These are phyloP conservation scores for Otis tarda DNA, from an alignment of 2,113 vertebrate species.

Conservation along the genomic window DNA sequence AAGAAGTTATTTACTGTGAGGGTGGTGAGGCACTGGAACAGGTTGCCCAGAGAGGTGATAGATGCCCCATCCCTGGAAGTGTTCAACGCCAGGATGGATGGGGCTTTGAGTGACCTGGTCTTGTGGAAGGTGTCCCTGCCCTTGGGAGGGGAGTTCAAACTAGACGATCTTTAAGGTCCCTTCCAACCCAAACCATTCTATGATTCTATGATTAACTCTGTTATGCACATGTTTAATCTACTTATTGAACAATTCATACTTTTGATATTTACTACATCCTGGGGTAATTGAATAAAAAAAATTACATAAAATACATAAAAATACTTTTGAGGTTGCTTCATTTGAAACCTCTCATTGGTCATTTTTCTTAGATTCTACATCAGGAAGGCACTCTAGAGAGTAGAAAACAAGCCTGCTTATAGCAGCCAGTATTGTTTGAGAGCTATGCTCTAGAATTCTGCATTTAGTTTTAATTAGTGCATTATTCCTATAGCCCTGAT, in stretches of 20 bases:
- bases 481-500: not conserved
- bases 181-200: too few relatives aligned
- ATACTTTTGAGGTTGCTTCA: not conserved
- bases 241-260: not conserved
- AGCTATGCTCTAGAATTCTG: not conserved
- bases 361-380: not conserved
- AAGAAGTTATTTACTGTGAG: too few relatives aligned
- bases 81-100: too few relatives aligned
- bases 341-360: not conserved
- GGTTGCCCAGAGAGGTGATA: too few relatives aligned
- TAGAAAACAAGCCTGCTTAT: not conserved
- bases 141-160: too few relatives aligned
- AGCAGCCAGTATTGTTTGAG: not conserved
- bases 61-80: too few relatives aligned
- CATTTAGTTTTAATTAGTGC: not conserved
- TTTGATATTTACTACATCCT: not conserved
- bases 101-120: too few relatives aligned
- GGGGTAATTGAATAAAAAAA: not conserved
- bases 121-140: too few relatives aligned
- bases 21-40: too few relatives aligned
- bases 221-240: not conserved
- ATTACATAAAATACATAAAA: too few relatives aligned
- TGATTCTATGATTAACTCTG: not conserved
- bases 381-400: not conserved
- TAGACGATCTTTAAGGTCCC: too few relatives aligned